Evolutionary conservation across 1,140 invertebrate genomes (phyloP), one percentile per base, ranked within the genome.

Genomic region (Tribolium madens): DNA sequence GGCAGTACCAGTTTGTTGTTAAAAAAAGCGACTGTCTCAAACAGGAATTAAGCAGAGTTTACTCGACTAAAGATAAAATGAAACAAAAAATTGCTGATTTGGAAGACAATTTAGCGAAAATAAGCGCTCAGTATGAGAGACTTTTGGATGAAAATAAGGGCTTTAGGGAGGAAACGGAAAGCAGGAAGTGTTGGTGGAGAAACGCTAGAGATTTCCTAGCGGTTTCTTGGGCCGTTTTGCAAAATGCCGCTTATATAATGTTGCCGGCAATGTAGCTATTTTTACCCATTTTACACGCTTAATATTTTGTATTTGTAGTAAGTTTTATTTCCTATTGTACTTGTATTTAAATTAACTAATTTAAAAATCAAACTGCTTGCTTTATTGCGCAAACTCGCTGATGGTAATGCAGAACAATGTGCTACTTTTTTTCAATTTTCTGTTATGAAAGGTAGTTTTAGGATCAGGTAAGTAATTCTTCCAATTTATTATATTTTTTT

Each of bases 101-200:
- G 33, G 79, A 85, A 52, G 73, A 78, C 3, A 80, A 82, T 47
- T 52, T 87, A 3, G 78, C 73, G n/a, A 76, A 86, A 4, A 70
- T 87, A n/a, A 78, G 85, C 42, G 53, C 81, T 10, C 82, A 83
- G 47, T 79, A 88, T n/a, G 77, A 76, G 5, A 72, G 76, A 3
- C 81, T 87, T 26, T 80, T 82, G 1, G 74, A 77, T 10, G 72
- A 86, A 21, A 78, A 86, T 3, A 79, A 82, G 15, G 83, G 81
- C 0, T 50, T 84, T 2, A 80, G 86, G 31, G 79, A 85, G 26
- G 83, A 86, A 79, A 71, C 86, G 15, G 84, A 82, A 79, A 81
- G 82, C 46, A 78, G 82, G 18, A 76, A 78, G 12, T 69, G 50
- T 14, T 84, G 83, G 83, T 71, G 80, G 76, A 78, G 14, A 53